phyloP scores from a whole-genome alignment of 2,797 vertebrate genomes.

The Siniperca obscura region DNA sequence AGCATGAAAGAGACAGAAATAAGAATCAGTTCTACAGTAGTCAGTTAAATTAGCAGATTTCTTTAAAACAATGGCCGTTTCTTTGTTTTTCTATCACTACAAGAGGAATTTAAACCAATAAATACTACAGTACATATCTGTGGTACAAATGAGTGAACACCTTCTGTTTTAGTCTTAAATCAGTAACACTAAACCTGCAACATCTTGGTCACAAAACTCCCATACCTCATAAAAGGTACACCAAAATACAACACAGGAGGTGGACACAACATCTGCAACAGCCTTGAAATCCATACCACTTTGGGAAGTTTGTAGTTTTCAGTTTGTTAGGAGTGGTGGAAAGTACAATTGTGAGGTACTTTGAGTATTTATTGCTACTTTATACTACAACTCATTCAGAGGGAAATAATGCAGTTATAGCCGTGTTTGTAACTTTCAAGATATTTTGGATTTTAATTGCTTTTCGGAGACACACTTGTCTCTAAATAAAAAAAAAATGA shows the following conservation, averaged over 20 bases:
- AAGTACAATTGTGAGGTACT: background rate
- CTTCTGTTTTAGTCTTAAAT: background rate
- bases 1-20: constrained; percentile 41
- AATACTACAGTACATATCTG: background rate
- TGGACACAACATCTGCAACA: background rate
- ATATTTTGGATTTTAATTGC: no score
- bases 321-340: no score
- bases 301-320: no score
- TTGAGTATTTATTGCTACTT: background rate
- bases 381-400: background rate
- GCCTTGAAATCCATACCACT: no score
- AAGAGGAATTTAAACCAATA: background rate
- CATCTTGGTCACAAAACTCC: no score
- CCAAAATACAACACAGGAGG: no score
- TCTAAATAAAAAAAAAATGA: no score
- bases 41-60: background rate
- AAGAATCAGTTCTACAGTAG: constrained; percentile 6
- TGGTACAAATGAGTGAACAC: background rate
- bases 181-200: background rate
- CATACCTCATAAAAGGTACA: no score
- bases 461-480: no score
- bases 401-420: no score
- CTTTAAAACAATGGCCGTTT: no score
- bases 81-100: background rate
- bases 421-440: no score